Percentiles rank a stretch among this genome's conserved stretches.
phyloP scores from a whole-genome alignment of 2,888 invertebrate genomes.

The Archips xylosteana region DNA sequence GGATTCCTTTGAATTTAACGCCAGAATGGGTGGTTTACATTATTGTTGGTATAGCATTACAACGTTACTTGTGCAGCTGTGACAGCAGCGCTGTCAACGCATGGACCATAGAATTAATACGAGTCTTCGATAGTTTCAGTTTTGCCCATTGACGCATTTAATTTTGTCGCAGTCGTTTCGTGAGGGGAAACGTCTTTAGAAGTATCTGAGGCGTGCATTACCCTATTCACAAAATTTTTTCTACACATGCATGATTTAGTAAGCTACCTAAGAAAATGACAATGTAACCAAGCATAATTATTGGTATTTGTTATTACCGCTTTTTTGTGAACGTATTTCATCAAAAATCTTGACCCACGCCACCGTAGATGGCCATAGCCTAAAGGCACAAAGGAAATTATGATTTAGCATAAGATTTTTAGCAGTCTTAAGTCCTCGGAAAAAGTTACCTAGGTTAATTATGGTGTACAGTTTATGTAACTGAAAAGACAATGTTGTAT shows the following conservation, averaged over 20 bases:
- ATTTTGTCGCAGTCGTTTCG: background rate
- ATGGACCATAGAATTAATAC: background rate
- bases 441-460: too few relatives aligned
- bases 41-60: constrained; percentile 57
- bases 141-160: background rate
- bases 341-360: background rate
- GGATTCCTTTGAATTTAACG: constrained; percentile 69
- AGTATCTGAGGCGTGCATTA: background rate
- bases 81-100: background rate
- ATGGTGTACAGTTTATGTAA: too few relatives aligned
- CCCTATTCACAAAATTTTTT: background rate
- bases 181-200: constrained; percentile 1
- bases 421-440: too few relatives aligned
- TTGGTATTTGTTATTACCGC: background rate
- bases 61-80: background rate
- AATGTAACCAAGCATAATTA: background rate
- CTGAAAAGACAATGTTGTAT: too few relatives aligned
- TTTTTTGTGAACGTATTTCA: background rate
- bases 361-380: background rate
- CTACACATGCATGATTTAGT: background rate
- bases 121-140: background rate
- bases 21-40: constrained; percentile 64
- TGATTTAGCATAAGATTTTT: too few relatives aligned
- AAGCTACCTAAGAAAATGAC: background rate
- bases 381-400: too few relatives aligned